phyloP scores from a whole-genome alignment of 2,113 vertebrate species.

The Dasyprocta punctata region DNA sequence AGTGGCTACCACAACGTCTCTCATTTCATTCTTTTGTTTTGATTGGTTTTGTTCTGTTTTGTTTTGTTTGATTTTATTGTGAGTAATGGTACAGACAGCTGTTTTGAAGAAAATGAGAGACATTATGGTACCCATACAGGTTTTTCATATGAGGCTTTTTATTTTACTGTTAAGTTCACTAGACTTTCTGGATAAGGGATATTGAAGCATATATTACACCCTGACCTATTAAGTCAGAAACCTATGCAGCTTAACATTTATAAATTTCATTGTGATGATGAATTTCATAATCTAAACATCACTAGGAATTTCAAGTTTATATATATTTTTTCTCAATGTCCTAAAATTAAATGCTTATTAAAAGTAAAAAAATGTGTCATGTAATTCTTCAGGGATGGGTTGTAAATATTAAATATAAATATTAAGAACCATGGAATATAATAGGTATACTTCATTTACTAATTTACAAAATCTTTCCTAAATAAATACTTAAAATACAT shows the following conservation, averaged over 20 bases:
- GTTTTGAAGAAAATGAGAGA: too few relatives aligned
- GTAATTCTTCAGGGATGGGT: not conserved
- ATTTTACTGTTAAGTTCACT: not conserved
- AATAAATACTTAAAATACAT: not conserved
- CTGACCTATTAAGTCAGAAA: not conserved
- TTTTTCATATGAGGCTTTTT: not conserved
- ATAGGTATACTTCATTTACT: not conserved
- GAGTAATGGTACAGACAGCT: too few relatives aligned
- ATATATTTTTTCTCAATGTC: not conserved
- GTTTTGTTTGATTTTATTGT: too few relatives aligned
- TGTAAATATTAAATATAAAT: not conserved
- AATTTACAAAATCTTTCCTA: too few relatives aligned
- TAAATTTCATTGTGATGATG: not conserved
- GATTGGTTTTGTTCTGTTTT: too few relatives aligned
- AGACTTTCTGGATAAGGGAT: not conserved
- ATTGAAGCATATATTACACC: not conserved
- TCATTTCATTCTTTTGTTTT: too few relatives aligned
- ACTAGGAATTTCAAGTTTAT: conserved; percentile 30
- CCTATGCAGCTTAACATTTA: not conserved
- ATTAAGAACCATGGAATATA: not conserved
- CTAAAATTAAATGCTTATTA: not conserved
- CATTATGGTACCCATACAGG: not conserved
- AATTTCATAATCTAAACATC: not conserved
- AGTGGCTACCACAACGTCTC: too few relatives aligned
- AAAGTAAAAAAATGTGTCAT: not conserved